Evolutionary conservation across 2,888 invertebrate species (phyloP).

Genomic region (Heliothis peltigera): DNA sequence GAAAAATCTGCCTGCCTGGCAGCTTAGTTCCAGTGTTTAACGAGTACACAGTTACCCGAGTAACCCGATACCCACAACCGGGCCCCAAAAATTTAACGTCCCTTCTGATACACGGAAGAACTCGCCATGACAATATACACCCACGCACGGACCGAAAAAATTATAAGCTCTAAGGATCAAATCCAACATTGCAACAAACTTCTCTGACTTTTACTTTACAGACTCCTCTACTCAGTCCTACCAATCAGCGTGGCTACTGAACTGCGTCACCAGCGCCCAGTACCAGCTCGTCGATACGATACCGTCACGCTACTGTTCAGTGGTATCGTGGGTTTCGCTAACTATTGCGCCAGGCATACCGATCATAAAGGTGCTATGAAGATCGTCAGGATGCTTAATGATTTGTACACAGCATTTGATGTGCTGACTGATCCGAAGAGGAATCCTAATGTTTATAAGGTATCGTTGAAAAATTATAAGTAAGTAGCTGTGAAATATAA

Average conservation of each 20-base stretch:
- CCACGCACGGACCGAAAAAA: no score
- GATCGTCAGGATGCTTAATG: slow-evolving; percentile 97
- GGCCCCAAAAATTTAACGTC: no score
- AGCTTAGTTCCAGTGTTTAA: no score
- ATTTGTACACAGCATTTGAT: slow-evolving; percentile 98
- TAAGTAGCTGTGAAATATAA: neutral
- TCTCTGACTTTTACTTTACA: slow-evolving; percentile 75
- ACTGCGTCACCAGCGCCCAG: slow-evolving; percentile 96
- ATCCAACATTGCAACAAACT: no score
- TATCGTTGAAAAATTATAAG: slow-evolving; percentile 69
- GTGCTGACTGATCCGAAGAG: slow-evolving; percentile 97
- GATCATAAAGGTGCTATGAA: slow-evolving; percentile 98
- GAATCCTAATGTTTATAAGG: slow-evolving; percentile 98
- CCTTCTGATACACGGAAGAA: no score
- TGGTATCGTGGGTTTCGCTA: slow-evolving; percentile 96
- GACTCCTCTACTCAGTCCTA: slow-evolving; percentile 97
- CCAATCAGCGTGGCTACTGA: slow-evolving; percentile 99
- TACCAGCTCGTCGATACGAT: slow-evolving; percentile 96
- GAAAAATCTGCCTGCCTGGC: no score
- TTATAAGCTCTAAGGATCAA: no score
- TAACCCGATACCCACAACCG: no score
- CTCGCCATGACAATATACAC: no score
- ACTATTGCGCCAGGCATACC: slow-evolving; percentile 96
- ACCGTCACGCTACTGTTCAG: slow-evolving; percentile 98
- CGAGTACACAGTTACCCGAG: no score